A percentile compares a stretch with the other conserved stretches of the same genome.
Conservation (phyloP, 2,797 vertebrate species). For the Acestrorhynchus altus region DNA sequence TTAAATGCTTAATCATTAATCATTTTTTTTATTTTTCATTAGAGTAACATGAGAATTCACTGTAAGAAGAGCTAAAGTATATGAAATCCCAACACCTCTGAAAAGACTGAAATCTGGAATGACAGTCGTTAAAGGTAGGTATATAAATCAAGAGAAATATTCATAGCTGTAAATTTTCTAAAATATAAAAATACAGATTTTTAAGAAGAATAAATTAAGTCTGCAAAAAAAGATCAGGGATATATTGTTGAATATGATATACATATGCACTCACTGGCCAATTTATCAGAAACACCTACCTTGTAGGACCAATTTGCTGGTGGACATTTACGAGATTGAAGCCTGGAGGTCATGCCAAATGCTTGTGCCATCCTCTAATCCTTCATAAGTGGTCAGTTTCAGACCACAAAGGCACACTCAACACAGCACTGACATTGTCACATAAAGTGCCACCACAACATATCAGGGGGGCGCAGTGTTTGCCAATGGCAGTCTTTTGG, state of each 20-base stretch:
- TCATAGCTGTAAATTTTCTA: slow-evolving; percentile 70
- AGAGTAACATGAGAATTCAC: slow-evolving; percentile 24
- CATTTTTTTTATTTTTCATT: slow-evolving; percentile 25
- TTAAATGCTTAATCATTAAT: slow-evolving; percentile 15
- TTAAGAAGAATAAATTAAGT: slow-evolving; percentile 67
- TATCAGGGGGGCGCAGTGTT: too few relatives aligned
- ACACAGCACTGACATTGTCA: too few relatives aligned
- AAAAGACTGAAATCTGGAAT: slow-evolving; percentile 23
- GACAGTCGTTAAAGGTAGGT: slow-evolving; percentile 29
- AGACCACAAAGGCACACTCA: background rate
- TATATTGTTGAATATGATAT: slow-evolving; percentile 28
- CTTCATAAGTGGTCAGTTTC: background rate
- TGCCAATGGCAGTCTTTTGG: too few relatives aligned
- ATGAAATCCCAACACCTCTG: slow-evolving; percentile 39
- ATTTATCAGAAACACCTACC: slow-evolving; percentile 1
- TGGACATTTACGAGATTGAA: background rate
- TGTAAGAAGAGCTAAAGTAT: slow-evolving; percentile 17
- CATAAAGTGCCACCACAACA: too few relatives aligned
- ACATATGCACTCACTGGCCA: background rate
- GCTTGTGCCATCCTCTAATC: background rate
- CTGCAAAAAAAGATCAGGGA: slow-evolving; percentile 32
- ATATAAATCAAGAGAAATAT: slow-evolving; percentile 73
- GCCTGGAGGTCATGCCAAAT: background rate
- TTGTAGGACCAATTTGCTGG: background rate
- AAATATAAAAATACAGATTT: slow-evolving; percentile 82